These are phyloP conservation scores for Enoplosus armatus DNA, from an alignment of 2,797 vertebrate species.

Conservation along the genomic window DNA sequence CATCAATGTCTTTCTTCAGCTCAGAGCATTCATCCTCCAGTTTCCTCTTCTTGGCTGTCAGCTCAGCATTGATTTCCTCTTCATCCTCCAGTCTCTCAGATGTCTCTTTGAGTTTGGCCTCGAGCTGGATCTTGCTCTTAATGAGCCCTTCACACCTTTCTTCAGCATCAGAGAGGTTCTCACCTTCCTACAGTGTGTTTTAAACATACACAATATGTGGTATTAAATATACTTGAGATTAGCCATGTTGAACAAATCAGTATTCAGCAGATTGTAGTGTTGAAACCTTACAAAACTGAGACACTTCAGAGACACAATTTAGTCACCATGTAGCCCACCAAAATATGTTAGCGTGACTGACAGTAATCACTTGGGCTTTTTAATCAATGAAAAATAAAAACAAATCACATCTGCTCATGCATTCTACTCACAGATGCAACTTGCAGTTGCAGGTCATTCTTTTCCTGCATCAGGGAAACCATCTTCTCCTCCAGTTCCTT, in stretches of 20 bases:
- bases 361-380: too few relatives aligned
- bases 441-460: constrained; percentile 90
- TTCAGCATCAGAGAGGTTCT: constrained; percentile 79
- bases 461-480: constrained; percentile 88
- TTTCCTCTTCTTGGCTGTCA: constrained; percentile 78
- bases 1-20: constrained; percentile 79
- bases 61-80: constrained; percentile 89
- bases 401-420: too few relatives aligned
- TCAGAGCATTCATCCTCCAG: constrained; percentile 78
- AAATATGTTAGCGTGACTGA: too few relatives aligned
- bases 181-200: constrained; percentile 55
- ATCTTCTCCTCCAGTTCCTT: constrained; percentile 92
- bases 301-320: too few relatives aligned
- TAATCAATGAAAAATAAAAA: too few relatives aligned
- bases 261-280: too few relatives aligned
- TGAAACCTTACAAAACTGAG: too few relatives aligned
- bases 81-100: constrained; percentile 88
- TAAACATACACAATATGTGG: neutral
- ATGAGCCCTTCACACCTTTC: constrained; percentile 76
- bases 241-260: too few relatives aligned
- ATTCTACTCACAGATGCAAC: constrained; percentile 87
- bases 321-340: too few relatives aligned
- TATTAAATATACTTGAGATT: too few relatives aligned
- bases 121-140: constrained; percentile 84
- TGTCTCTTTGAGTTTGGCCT: constrained; percentile 88